These are phyloP conservation scores for Orius laevigatus DNA, from an alignment of 1,140 invertebrate species.

Conservation along the genomic window DNA sequence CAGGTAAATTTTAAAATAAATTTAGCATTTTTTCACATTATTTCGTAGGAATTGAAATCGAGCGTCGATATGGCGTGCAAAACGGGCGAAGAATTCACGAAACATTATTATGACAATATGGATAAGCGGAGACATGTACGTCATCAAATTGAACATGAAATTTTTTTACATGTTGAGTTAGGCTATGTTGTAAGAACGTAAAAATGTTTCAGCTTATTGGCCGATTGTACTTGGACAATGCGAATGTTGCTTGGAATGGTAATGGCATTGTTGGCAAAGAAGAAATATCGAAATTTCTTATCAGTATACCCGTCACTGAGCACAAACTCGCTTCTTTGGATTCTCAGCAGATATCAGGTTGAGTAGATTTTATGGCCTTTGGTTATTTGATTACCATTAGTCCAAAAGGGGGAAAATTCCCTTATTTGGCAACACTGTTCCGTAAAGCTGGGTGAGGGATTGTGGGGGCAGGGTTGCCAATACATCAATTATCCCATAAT, in stretches of 20 bases:
- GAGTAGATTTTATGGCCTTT: neutral
- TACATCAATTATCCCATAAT: too few species aligned
- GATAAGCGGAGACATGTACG: constrained; percentile 66
- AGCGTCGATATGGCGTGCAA: constrained; percentile 57
- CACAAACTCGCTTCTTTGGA: constrained; percentile 55
- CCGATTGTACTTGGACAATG: constrained; percentile 61
- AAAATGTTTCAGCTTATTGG: constrained; percentile 41
- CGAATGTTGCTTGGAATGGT: constrained; percentile 72
- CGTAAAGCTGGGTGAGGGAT: too few species aligned
- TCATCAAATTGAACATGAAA: constrained; percentile 4
- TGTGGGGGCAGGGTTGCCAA: too few species aligned
- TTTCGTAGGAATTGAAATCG: constrained; percentile 26
- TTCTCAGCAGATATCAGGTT: constrained; percentile 50
- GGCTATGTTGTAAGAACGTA: neutral
- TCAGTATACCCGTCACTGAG: constrained; percentile 51
- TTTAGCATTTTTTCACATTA: too few species aligned
- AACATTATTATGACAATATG: constrained; percentile 63
- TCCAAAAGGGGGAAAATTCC: too few species aligned
- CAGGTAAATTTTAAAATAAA: too few species aligned
- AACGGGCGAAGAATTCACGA: constrained; percentile 65
- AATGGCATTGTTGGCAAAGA: constrained; percentile 54
- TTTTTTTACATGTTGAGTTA: constrained; percentile 7
- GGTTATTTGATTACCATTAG: too few species aligned
- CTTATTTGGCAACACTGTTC: too few species aligned
- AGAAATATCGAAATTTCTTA: constrained; percentile 60